These are phyloP conservation scores for Pongo pygmaeus DNA, from an alignment of 2,113 vertebrate species.

Conservation along the genomic window DNA sequence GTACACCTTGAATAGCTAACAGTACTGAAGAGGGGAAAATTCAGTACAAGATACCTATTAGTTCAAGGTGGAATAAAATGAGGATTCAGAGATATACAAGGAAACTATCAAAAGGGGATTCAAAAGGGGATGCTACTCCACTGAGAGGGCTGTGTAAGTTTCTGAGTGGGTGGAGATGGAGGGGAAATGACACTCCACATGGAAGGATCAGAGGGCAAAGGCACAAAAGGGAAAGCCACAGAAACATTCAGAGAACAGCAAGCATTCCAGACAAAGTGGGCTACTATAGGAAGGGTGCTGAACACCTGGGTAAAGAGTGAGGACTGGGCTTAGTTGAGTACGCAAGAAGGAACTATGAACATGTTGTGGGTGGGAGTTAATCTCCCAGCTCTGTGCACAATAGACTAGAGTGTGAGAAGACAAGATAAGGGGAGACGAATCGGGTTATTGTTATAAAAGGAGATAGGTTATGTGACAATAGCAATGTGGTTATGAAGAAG, in stretches of 20 bases:
- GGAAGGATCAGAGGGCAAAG: background rate
- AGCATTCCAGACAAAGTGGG: background rate
- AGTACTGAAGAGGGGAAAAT: background rate
- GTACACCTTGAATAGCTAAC: background rate
- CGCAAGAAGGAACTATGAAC: background rate
- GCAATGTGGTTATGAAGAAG: background rate
- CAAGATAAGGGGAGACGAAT: background rate
- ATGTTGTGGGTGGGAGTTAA: background rate
- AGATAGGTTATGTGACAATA: background rate
- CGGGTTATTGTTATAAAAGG: background rate
- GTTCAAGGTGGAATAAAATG: background rate
- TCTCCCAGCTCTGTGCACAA: background rate
- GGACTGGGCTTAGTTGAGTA: background rate
- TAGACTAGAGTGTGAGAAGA: background rate
- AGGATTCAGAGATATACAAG: background rate
- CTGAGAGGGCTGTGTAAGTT: background rate
- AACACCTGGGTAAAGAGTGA: background rate
- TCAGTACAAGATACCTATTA: background rate
- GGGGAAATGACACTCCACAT: background rate
- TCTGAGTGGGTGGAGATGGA: background rate
- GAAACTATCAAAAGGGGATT: background rate
- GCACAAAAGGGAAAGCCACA: background rate
- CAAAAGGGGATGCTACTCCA: background rate
- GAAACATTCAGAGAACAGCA: background rate
- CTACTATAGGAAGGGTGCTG: background rate